Conservation (phyloP, 2,797 vertebrate genomes). For the Rachycentron canadum region DNA sequence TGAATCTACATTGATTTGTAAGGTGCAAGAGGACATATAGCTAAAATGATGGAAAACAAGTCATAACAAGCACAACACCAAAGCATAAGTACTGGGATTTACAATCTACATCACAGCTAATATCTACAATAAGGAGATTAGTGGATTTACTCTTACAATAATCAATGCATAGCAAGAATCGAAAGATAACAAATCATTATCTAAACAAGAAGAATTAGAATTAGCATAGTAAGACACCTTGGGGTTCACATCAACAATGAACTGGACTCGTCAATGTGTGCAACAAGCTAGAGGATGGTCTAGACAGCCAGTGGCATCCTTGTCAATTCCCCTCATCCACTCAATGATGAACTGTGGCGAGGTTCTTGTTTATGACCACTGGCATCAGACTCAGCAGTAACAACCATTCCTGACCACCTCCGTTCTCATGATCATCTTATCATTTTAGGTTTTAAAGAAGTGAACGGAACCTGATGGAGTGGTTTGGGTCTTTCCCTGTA, state of each 20-base stretch:
- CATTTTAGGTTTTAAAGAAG: not conserved
- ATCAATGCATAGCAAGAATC: not conserved
- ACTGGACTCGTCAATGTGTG: not conserved
- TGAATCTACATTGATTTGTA: not conserved
- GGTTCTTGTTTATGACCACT: not conserved
- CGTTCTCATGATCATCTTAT: not conserved
- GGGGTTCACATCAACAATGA: not conserved
- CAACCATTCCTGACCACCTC: not conserved
- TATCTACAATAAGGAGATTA: not conserved
- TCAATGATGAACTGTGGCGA: not conserved
- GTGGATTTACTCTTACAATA: no score
- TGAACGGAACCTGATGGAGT: not conserved
- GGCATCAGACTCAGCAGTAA: not conserved
- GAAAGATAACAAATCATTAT: no score
- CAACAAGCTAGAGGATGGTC: not conserved
- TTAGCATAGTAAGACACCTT: not conserved
- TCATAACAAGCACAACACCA: not conserved
- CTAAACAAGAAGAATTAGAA: no score
- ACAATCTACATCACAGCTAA: not conserved
- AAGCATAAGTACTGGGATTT: not conserved
- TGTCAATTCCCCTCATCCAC: not conserved
- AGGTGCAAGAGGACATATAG: not conserved
- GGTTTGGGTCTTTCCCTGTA: not conserved
- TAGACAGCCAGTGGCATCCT: not conserved
- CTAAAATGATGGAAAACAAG: not conserved